Percentiles rank a stretch among this genome's conserved stretches.
Evolutionary conservation across 1,140 invertebrate species (phyloP).

Genomic region (Zaprionus gabonicus): DNA sequence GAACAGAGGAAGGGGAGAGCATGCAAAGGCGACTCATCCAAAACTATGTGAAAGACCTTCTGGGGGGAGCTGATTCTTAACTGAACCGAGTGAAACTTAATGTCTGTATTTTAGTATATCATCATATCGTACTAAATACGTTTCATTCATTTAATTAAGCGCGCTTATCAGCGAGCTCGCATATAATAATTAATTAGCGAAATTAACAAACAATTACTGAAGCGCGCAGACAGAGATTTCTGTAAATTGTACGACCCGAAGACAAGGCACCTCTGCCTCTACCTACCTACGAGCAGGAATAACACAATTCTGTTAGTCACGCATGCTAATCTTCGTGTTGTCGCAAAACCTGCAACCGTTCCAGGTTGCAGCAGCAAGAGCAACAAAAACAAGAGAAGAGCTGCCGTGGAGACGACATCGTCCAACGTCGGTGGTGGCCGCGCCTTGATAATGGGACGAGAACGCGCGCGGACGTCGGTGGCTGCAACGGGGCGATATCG

Average conservation of each 20-base stretch:
- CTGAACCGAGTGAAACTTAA: neutral
- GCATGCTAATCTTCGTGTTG: conserved; percentile 83
- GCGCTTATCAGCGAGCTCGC: conserved; percentile 48
- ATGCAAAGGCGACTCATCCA: conserved; percentile 44
- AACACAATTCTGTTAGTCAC: conserved; percentile 83
- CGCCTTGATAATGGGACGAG: conserved; percentile 31
- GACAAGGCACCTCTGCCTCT: conserved; percentile 12
- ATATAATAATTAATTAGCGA: conserved; percentile 81
- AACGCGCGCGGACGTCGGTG: conserved; percentile 3
- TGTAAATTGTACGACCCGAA: conserved; percentile 58
- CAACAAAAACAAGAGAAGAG: conserved; percentile 35
- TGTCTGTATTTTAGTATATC: conserved; percentile 7
- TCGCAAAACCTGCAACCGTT: conserved; percentile 76
- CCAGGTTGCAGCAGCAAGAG: conserved; percentile 51
- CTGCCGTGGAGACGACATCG: conserved; percentile 37
- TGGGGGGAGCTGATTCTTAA: neutral
- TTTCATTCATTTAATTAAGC: conserved; percentile 55
- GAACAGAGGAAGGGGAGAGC: conserved; percentile 2
- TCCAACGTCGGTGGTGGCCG: conserved; percentile 45
- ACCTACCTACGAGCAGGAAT: conserved; percentile 36
- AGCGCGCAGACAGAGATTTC: conserved; percentile 41
- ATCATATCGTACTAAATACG: conserved; percentile 10
- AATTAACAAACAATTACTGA: conserved; percentile 79
- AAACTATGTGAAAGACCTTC: conserved; percentile 33
- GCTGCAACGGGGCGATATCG: conserved; percentile 48